A percentile compares a stretch with the other conserved stretches of the same genome.
phyloP scores from a whole-genome alignment of 2,113 vertebrate genomes.

The Cygnus buccinator region DNA sequence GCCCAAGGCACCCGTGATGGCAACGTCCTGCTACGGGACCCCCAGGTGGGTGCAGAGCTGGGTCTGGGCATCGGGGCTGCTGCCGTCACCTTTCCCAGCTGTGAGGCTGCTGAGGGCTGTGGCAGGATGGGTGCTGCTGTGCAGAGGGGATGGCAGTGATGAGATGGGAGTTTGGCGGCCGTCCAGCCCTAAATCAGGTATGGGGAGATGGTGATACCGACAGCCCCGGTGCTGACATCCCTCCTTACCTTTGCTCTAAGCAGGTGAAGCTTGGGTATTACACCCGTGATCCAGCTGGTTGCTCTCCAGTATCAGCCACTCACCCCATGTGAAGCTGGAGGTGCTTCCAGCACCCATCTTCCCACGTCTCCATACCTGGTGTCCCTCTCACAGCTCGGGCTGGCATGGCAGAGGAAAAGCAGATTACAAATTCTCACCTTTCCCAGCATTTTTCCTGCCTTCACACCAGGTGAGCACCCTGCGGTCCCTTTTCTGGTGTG shows the following conservation, averaged over 20 bases:
- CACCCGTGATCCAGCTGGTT: background rate
- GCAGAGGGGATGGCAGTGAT: accelerated
- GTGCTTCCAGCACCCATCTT: accelerated
- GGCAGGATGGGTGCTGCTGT: background rate
- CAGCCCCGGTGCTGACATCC: background rate
- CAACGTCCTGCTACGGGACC: background rate
- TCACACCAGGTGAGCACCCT: background rate
- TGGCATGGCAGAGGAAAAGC: background rate
- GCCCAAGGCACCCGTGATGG: background rate
- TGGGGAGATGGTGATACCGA: background rate
- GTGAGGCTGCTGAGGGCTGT: accelerated
- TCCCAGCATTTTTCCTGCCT: background rate
- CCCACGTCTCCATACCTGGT: accelerated
- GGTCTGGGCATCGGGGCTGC: background rate
- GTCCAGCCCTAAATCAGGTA: background rate
- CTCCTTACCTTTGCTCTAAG: background rate
- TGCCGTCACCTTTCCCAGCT: accelerated
- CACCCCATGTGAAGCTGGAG: accelerated
- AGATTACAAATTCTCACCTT: background rate
- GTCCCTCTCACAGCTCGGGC: background rate
- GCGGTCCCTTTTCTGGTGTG: background rate
- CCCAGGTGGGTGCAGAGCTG: background rate
- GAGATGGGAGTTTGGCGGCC: background rate
- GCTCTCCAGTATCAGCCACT: background rate
- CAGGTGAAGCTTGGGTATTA: background rate